Percentiles rank a stretch among this genome's conserved stretches.
Conservation (phyloP, 2,113 vertebrate species). For the Ivindomyrus marchei region DNA sequence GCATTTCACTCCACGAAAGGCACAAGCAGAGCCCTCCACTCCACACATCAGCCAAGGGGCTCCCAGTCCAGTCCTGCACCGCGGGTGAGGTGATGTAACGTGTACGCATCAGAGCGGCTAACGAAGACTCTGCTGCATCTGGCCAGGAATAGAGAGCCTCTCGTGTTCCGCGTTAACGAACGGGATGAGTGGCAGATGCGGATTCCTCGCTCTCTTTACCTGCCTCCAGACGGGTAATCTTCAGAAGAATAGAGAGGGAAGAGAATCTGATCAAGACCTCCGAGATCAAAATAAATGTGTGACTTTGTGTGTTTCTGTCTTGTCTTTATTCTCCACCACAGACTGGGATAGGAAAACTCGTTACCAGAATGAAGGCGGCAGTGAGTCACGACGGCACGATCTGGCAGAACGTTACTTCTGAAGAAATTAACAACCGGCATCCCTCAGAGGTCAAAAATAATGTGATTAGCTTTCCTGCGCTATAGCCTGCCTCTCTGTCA, state of each 20-base stretch:
- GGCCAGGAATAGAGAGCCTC: background rate
- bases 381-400: background rate
- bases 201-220: constrained; percentile 29
- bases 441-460: background rate
- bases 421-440: background rate
- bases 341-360: background rate
- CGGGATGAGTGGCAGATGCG: constrained; percentile 18
- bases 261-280: constrained; percentile 35
- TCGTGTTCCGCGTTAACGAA: constrained; percentile 30
- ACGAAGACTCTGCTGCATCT: background rate
- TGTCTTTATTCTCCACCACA: background rate
- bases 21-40: background rate
- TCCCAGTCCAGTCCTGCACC: background rate
- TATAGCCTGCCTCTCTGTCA: background rate
- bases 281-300: constrained; percentile 43
- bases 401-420: background rate
- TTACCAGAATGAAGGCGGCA: background rate
- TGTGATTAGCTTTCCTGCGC: background rate
- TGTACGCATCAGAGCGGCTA: background rate
- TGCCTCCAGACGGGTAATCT: constrained; percentile 38
- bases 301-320: constrained; percentile 11
- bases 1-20: background rate
- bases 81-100: background rate
- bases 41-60: background rate
- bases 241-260: constrained; percentile 26